These are phyloP conservation scores for Mycogona germanica DNA, from an alignment of 2,888 invertebrate genomes.

Conservation along the genomic window DNA sequence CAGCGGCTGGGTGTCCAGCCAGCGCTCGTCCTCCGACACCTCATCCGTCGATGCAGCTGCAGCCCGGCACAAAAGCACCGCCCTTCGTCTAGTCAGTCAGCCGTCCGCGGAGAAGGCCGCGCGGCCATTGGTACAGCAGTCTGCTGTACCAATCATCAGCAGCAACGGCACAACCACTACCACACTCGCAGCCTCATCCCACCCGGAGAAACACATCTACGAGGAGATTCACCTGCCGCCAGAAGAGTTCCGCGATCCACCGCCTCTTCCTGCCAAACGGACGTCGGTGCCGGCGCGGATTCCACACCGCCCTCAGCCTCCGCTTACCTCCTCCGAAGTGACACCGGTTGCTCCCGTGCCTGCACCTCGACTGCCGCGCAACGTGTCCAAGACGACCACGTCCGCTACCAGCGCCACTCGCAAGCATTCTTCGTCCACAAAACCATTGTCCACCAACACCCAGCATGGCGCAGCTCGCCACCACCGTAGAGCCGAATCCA, in stretches of 20 bases:
- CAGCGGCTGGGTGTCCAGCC: slow-evolving; percentile 74
- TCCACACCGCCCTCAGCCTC: no score
- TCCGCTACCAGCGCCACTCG: not conserved
- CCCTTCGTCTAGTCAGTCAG: not conserved
- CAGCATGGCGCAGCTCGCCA: not conserved
- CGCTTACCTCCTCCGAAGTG: not conserved
- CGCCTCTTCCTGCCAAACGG: not conserved
- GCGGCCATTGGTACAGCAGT: no score
- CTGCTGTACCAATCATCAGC: not conserved
- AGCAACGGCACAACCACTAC: not conserved
- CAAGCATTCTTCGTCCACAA: not conserved
- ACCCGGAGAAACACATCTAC: slow-evolving; percentile 29
- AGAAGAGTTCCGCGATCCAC: slow-evolving; percentile 64
- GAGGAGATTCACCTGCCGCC: slow-evolving; percentile 54
- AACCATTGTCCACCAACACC: not conserved
- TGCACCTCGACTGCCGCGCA: not conserved
- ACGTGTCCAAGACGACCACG: not conserved
- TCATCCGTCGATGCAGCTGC: slow-evolving; percentile 26
- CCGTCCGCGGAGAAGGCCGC: no score
- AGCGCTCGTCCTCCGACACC: slow-evolving; percentile 41
- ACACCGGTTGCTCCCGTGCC: not conserved
- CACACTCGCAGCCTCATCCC: slow-evolving; percentile 1
- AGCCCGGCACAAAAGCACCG: not conserved
- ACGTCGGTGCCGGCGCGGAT: not conserved
- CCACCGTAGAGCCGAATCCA: not conserved